phyloP scores from a whole-genome alignment of 2,113 vertebrate genomes.

The Alouatta palliata region DNA sequence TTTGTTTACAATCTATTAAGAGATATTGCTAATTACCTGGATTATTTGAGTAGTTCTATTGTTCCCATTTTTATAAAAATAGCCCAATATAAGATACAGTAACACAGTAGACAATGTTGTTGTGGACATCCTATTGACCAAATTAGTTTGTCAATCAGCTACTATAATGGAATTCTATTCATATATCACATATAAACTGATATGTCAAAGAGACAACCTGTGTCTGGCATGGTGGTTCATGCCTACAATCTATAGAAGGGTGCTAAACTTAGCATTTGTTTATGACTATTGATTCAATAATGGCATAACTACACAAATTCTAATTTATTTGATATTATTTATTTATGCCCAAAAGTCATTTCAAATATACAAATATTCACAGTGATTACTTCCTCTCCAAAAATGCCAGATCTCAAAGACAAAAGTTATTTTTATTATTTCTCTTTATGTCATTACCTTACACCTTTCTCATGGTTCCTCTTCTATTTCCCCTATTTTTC shows the following conservation, averaged over 20 bases:
- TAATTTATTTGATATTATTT: not conserved
- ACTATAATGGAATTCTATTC: not conserved
- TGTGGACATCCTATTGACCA: not conserved
- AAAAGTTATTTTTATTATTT: not conserved
- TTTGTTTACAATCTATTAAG: not conserved
- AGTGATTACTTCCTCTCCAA: not conserved
- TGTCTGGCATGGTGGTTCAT: not conserved
- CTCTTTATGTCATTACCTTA: too few relatives aligned
- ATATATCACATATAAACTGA: not conserved
- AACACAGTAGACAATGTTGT: not conserved
- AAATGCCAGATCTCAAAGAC: not conserved
- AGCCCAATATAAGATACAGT: not conserved
- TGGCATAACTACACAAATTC: not conserved
- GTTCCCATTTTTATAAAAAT: not conserved
- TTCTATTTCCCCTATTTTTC: not conserved
- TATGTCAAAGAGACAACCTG: not conserved
- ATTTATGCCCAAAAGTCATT: too few relatives aligned
- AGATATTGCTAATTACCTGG: not conserved
- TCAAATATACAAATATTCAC: not conserved
- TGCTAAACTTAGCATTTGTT: not conserved
- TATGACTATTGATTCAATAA: not conserved
- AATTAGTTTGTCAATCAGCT: not conserved
- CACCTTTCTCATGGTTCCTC: not conserved
- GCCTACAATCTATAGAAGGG: too few relatives aligned
- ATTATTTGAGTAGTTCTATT: not conserved